Conservation (phyloP, 2,888 invertebrate genomes). For the Drosophila mimica region DNA sequence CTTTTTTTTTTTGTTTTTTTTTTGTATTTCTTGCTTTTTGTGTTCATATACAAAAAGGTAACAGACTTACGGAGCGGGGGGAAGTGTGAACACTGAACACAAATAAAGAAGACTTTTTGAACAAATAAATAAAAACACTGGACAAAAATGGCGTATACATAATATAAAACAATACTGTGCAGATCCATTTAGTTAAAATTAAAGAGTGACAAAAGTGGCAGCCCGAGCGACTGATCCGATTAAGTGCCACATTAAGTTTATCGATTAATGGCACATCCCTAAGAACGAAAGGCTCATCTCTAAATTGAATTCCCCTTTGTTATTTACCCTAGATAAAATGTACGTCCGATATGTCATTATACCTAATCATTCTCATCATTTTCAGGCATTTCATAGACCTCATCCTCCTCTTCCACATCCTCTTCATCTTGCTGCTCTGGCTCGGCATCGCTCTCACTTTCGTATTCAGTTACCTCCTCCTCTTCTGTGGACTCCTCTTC, state of each 20-base stretch:
- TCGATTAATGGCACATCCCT: not conserved
- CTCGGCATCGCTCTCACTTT: slow-evolving; percentile 21
- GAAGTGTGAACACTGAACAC: slow-evolving; percentile 81
- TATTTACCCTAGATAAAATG: not conserved
- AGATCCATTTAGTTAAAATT: slow-evolving; percentile 15
- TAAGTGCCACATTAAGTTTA: not conserved
- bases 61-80: slow-evolving; percentile 76
- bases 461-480: slow-evolving; percentile 43
- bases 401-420: slow-evolving; percentile 46
- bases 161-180: slow-evolving; percentile 63
- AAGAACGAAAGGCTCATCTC: not conserved
- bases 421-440: slow-evolving; percentile 18
- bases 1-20: slow-evolving; percentile 31
- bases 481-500: slow-evolving; percentile 53
- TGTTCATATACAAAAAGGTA: slow-evolving; percentile 23
- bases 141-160: slow-evolving; percentile 68
- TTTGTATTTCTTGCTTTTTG: slow-evolving; percentile 14
- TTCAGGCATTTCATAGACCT: slow-evolving; percentile 42
- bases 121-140: slow-evolving; percentile 57
- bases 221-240: not conserved
- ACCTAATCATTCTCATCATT: slow-evolving; percentile 23
- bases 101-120: slow-evolving; percentile 81
- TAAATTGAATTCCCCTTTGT: not conserved
- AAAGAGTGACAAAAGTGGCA: slow-evolving; percentile 34
- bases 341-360: not conserved